Evolutionary conservation across 1,140 invertebrate species (phyloP).

Genomic region (Drosophila pachea): DNA sequence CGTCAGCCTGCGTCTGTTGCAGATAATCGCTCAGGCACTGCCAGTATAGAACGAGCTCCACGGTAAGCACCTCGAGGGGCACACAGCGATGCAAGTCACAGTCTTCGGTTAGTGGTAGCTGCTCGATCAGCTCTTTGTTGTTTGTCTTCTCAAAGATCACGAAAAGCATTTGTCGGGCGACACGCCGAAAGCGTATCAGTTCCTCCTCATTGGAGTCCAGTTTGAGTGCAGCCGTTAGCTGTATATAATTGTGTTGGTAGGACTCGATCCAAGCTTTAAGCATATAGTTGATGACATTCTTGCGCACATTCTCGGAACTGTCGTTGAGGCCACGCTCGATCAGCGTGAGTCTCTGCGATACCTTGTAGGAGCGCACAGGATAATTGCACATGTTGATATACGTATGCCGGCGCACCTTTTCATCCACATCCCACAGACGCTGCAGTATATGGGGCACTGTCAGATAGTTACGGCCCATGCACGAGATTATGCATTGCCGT

Average conservation of each 20-base stretch:
- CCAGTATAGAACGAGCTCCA: slow-evolving; percentile 84
- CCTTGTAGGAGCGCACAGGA: slow-evolving; percentile 84
- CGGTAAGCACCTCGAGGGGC: slow-evolving; percentile 80
- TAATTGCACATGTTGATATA: slow-evolving; percentile 86
- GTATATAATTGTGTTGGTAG: slow-evolving; percentile 82
- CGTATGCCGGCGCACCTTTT: slow-evolving; percentile 86
- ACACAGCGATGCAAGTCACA: slow-evolving; percentile 80
- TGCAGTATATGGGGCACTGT: slow-evolving; percentile 85
- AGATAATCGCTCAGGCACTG: slow-evolving; percentile 81
- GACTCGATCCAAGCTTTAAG: slow-evolving; percentile 84
- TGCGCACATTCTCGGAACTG: slow-evolving; percentile 80
- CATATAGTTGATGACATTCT: slow-evolving; percentile 79
- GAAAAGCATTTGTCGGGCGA: slow-evolving; percentile 78
- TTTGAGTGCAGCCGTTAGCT: slow-evolving; percentile 82
- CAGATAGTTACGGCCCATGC: slow-evolving; percentile 83
- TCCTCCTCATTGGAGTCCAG: slow-evolving; percentile 81
- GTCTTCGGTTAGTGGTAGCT: slow-evolving; percentile 60
- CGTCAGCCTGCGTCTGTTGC: slow-evolving; percentile 71
- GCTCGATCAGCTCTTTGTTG: slow-evolving; percentile 32
- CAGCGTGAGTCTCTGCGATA: slow-evolving; percentile 84
- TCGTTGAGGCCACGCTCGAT: slow-evolving; percentile 85
- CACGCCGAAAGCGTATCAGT: slow-evolving; percentile 68
- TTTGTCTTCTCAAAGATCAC: slow-evolving; percentile 57
- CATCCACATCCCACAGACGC: slow-evolving; percentile 86
- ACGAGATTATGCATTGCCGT: slow-evolving; percentile 83